Conservation (phyloP, 2,888 invertebrate genomes). For the Tenthredo scrophulariae region DNA sequence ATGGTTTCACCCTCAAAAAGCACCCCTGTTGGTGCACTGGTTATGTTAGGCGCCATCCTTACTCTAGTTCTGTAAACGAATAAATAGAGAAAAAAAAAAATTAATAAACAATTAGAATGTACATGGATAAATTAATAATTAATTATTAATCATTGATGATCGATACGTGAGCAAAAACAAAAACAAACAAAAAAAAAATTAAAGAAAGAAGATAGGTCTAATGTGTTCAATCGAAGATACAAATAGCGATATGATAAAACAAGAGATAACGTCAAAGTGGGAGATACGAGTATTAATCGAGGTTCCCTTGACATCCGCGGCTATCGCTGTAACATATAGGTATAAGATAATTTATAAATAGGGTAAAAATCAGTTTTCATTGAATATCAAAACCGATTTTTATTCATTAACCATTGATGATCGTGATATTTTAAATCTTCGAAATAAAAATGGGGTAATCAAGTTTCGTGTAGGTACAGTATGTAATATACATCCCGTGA, state of each 20-base stretch:
- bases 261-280: background rate
- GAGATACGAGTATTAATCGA: background rate
- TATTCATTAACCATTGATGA: background rate
- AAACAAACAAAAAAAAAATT: constrained; percentile 28
- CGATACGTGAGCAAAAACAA: background rate
- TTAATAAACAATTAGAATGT: background rate
- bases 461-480: background rate
- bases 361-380: background rate
- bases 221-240: background rate
- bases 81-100: background rate
- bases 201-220: background rate
- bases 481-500: background rate
- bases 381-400: background rate
- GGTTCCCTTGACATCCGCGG: background rate
- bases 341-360: background rate
- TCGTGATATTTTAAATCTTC: background rate
- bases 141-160: background rate
- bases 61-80: constrained; percentile 59
- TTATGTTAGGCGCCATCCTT: constrained; percentile 78
- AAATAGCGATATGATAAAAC: background rate
- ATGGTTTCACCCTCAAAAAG: constrained; percentile 73
- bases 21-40: constrained; percentile 75
- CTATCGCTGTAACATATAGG: background rate
- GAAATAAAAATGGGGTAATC: background rate
- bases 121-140: background rate